Conservation (phyloP, 2,888 invertebrate genomes). For the Bellardia bayeri region DNA sequence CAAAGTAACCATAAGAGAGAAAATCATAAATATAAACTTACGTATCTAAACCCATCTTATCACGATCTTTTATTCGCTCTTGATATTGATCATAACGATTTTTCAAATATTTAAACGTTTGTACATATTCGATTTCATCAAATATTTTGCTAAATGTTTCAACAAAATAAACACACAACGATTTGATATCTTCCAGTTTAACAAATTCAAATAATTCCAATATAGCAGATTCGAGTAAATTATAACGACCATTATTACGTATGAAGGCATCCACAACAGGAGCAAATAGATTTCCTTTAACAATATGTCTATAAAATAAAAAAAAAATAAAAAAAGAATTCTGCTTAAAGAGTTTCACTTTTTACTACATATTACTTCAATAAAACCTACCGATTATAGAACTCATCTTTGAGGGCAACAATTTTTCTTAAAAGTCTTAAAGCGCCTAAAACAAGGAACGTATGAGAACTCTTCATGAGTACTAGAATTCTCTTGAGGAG, state of each 20-base stretch:
- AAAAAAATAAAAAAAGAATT: not conserved
- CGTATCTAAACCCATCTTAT: slow-evolving; percentile 89
- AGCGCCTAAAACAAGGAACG: slow-evolving; percentile 98
- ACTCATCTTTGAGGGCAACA: slow-evolving; percentile 98
- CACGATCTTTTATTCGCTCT: slow-evolving; percentile 94
- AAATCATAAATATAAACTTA: slow-evolving; percentile 81
- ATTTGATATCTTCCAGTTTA: slow-evolving; percentile 95
- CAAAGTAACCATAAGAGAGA: not conserved
- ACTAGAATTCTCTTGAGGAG: slow-evolving; percentile 97
- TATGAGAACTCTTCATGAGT: slow-evolving; percentile 98
- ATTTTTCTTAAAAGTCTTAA: slow-evolving; percentile 98
- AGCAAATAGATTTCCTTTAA: slow-evolving; percentile 96
- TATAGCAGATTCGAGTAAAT: slow-evolving; percentile 99
- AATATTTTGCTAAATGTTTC: slow-evolving; percentile 98
- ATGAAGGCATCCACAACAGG: slow-evolving; percentile 98
- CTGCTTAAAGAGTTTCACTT: not conserved
- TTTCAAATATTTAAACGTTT: slow-evolving; percentile 97
- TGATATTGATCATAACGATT: slow-evolving; percentile 95
- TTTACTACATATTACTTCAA: not conserved
- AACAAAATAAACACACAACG: slow-evolving; percentile 95
- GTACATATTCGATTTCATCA: slow-evolving; percentile 98
- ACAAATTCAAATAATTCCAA: slow-evolving; percentile 99
- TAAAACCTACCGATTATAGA: slow-evolving; percentile 90
- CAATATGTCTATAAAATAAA: slow-evolving; percentile 89
- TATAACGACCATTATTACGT: slow-evolving; percentile 98